Base-by-base conservation (phyloP, 2,797 vertebrate species). In the Mus spretus region DNA sequence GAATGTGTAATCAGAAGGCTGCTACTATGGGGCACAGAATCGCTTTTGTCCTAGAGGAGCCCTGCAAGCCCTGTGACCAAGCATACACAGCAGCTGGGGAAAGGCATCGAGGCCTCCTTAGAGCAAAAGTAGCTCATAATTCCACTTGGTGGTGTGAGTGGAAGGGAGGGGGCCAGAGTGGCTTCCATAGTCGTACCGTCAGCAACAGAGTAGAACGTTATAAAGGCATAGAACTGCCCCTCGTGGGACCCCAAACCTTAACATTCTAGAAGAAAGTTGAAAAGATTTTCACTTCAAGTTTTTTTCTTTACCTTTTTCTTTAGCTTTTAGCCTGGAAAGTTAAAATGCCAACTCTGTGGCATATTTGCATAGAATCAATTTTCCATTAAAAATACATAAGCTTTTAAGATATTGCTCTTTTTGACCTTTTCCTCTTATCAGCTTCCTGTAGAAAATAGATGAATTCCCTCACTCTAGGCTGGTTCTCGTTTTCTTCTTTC, bases 311-410 rank as follows among this genome's bases (percentile, higher is more conserved):
- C 40, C 37, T 40, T 93, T 96, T 90, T 65, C 61, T 53, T 90
- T 37, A 79, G 37, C 20, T 44, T 79, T 65, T 79, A 79, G 75
- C 59, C 75, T 50, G 26, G 59, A 65, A 88, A 61, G 47, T 94
- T 77, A 95, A 94, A 78, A 85, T 81, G 80, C 10, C 40, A 93
- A 67, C n/a, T 95, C 74, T 37, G 92, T 93, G 67, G 85, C 50
- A 77, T 77, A 85, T 88, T 96, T 97, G 53, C 72, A 67, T 86
- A 85, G 40, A 65, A 72, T 31, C 67, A 22, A 53, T 89, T 90
- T 96, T 81, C 67, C 79, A 79, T 47, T 65, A 57, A 67, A 96
- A 75, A 94, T 78, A 82, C 19, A n/a, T 14, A 61, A 83, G 65
- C 20, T 84, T 81, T 65, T 75, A 55, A 89, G 61, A 13, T n/a